Evolutionary conservation across 2,797 vertebrate genomes (phyloP), one percentile per base, ranked within the genome.

Genomic region (Notoglanidium macrostoma): DNA sequence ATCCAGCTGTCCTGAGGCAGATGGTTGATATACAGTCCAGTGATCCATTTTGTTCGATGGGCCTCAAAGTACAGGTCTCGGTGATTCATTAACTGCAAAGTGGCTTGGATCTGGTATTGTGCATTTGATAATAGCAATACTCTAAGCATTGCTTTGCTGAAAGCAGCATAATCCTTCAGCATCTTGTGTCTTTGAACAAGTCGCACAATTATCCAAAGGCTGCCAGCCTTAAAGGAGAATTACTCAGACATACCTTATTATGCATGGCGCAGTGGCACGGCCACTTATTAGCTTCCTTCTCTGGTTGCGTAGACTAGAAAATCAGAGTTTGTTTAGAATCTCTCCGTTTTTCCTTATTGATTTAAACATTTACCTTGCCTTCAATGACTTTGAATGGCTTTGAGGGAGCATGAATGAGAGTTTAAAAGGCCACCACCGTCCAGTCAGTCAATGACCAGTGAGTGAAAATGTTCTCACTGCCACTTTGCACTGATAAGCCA

Each of bases 121-220:
- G 65, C 87, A 72, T 90, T 87, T 86, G 87, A 88, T 92, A 92
- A 94, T 93, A 92, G 88, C 90, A 90, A 91, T 91, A 85, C 90
- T 92, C 89, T 15, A 90, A 91, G 90, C 91, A 84, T 86, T 88
- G 87, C 89, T 92, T 91, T 94, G 92, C 92, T 94, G 94, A 95
- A 95, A 95, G 93, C 90, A 87, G 91, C 89, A 89, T 95, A 94
- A 95, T 95, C 94, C 94, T 90, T 91, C 90, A 90, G 92, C 92
- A 92, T 94, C 93, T 55, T 95, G 93, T 93, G 92, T 93, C 91
- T 95, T 91, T 92, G 93, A 95, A 93, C 92, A 91, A 92, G 91
- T 92, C 77, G 86, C 92, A 88, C 91, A 92, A 86, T 63, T 89
- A 93, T 94, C 92, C 92, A 91, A 95, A 95, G 92, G 91, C 92